A percentile compares a stretch with the other conserved stretches of the same genome.
Evolutionary conservation across 2,113 vertebrate species (phyloP).

Genomic region (Gambusia affinis): DNA sequence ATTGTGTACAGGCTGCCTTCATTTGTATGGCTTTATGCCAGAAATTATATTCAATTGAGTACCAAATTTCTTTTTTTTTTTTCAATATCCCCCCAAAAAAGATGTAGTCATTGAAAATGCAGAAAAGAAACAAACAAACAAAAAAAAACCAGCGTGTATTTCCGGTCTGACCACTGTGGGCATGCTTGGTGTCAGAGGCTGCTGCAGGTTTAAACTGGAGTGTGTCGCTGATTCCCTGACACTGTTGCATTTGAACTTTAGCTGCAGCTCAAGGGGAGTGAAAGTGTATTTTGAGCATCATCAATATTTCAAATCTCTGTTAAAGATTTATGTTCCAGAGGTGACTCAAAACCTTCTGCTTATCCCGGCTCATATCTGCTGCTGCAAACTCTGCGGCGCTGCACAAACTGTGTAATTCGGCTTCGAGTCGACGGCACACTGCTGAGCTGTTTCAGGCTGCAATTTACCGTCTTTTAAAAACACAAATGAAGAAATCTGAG

Average conservation of each 20-base stretch:
- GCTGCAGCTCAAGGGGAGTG: not conserved
- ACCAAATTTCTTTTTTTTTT: no score
- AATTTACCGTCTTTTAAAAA: no score
- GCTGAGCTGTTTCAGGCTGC: no score
- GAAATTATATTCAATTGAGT: no score
- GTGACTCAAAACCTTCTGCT: slow-evolving; percentile 33
- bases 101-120: no score
- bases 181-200: not conserved
- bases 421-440: no score
- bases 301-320: slow-evolving; percentile 61
- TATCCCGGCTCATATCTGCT: slow-evolving; percentile 13
- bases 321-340: slow-evolving; percentile 54
- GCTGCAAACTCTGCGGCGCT: not conserved
- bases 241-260: not conserved
- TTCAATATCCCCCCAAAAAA: no score
- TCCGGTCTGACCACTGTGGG: not conserved
- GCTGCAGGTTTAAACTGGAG: not conserved
- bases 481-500: no score
- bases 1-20: no score
- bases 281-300: slow-evolving; percentile 31
- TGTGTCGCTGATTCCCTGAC: not conserved
- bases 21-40: no score
- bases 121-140: no score
- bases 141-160: no score
- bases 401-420: not conserved